A percentile compares a stretch with the other conserved stretches of the same genome.
phyloP scores from a whole-genome alignment of 2,113 vertebrate genomes.

The Trichechus manatus region DNA sequence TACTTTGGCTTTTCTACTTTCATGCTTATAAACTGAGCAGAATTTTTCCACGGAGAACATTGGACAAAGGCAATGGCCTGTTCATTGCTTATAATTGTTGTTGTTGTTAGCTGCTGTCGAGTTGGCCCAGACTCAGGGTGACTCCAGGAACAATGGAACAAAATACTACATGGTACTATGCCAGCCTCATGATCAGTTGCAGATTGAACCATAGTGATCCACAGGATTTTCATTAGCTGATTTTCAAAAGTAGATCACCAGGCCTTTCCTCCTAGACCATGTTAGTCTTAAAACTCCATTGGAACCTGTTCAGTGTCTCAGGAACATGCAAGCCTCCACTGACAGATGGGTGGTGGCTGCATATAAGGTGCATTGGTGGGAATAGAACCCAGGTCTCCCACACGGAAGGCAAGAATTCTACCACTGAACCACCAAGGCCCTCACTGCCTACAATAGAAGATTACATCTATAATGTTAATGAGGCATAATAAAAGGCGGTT shows the following conservation, averaged over 20 bases:
- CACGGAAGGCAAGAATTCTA: background rate
- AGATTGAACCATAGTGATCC: background rate
- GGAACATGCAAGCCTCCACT: background rate
- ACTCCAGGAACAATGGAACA: background rate
- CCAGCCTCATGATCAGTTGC: background rate
- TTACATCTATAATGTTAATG: background rate
- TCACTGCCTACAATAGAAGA: background rate
- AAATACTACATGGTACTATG: background rate
- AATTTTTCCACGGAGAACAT: constrained; percentile 25
- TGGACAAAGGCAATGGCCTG: background rate
- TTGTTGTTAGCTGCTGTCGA: background rate
- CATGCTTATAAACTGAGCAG: background rate
- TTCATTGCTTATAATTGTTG: background rate
- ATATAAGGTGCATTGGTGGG: background rate
- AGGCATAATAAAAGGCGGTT: too few species aligned
- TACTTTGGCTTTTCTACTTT: constrained; percentile 54
- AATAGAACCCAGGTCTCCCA: background rate
- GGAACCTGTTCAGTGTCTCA: background rate
- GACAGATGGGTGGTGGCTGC: background rate
- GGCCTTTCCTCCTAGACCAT: background rate
- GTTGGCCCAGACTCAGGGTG: background rate
- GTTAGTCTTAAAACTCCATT: background rate
- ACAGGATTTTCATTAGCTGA: background rate
- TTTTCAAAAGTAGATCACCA: background rate
- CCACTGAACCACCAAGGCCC: background rate